Evolutionary conservation across 2,797 vertebrate species (phyloP).

Genomic region (Rhinophrynus dorsalis): DNA sequence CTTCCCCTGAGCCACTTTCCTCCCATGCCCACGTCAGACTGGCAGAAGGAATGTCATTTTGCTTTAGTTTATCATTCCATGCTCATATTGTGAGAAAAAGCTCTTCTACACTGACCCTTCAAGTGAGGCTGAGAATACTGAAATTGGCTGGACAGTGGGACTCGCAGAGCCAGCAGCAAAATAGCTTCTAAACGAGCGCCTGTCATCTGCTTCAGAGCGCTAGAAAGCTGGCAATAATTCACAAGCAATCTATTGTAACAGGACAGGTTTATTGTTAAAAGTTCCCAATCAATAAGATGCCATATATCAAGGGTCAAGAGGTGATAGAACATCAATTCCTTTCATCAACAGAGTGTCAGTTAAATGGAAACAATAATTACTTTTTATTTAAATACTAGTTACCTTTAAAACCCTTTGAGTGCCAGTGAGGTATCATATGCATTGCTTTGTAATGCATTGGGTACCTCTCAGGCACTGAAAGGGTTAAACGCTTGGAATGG

Average conservation of each 20-base stretch:
- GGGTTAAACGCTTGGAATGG: too few relatives aligned
- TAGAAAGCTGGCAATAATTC: slow-evolving; percentile 5
- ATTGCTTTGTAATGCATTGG: too few relatives aligned
- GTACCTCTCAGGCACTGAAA: too few relatives aligned
- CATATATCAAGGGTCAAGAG: neutral
- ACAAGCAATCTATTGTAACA: slow-evolving; percentile 4
- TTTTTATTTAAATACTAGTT: too few relatives aligned
- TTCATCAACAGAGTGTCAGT: too few relatives aligned
- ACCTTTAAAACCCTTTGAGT: too few relatives aligned
- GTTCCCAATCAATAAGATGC: slow-evolving; percentile 9
- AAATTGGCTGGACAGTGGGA: neutral
- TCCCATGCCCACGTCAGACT: neutral
- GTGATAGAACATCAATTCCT: neutral
- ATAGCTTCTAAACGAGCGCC: neutral
- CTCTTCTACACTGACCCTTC: slow-evolving; percentile 13
- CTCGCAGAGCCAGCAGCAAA: neutral
- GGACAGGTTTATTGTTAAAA: slow-evolving; percentile 6
- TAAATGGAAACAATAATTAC: too few relatives aligned
- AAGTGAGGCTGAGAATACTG: neutral
- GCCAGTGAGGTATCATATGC: too few relatives aligned
- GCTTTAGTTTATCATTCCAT: slow-evolving; percentile 13
- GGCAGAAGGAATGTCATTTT: slow-evolving; percentile 12
- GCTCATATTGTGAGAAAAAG: slow-evolving; percentile 14
- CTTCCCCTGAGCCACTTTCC: neutral
- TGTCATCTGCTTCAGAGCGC: neutral